Evolutionary conservation across 2,113 vertebrate species (phyloP).

Genomic region (Varanus komodoensis): DNA sequence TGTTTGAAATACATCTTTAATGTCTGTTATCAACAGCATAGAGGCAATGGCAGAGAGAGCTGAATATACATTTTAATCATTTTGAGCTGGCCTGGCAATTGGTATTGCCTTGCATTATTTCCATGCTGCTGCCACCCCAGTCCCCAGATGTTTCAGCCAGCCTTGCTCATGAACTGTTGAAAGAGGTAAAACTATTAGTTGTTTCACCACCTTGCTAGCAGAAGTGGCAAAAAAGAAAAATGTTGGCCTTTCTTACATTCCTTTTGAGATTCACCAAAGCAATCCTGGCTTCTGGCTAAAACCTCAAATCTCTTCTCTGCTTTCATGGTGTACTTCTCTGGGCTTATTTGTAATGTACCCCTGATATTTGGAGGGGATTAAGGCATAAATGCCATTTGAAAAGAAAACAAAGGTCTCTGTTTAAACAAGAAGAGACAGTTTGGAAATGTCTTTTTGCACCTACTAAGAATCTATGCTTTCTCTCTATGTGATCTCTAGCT

Average conservation of each 20-base stretch:
- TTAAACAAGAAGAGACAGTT: neutral
- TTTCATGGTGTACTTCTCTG: constrained; percentile 44
- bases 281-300: neutral
- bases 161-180: neutral
- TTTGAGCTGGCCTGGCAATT: neutral
- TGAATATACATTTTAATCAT: neutral
- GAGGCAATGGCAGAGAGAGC: rapidly evolving
- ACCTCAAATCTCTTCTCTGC: constrained; percentile 14
- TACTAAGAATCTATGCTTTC: constrained; percentile 1
- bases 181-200: neutral
- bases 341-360: constrained; percentile 57
- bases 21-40: neutral
- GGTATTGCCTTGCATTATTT: neutral
- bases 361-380: constrained; percentile 41
- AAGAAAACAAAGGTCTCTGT: constrained; percentile 48
- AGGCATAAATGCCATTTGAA: constrained; percentile 43
- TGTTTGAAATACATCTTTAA: neutral
- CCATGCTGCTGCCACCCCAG: neutral
- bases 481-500: neutral
- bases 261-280: constrained; percentile 25
- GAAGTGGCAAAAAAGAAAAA: neutral
- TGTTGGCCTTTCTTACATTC: neutral
- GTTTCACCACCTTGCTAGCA: neutral
- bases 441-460: constrained; percentile 1
- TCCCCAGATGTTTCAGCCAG: neutral